These are phyloP conservation scores for Drosophila austrosaltans DNA, from an alignment of 2,888 invertebrate genomes.

Conservation along the genomic window DNA sequence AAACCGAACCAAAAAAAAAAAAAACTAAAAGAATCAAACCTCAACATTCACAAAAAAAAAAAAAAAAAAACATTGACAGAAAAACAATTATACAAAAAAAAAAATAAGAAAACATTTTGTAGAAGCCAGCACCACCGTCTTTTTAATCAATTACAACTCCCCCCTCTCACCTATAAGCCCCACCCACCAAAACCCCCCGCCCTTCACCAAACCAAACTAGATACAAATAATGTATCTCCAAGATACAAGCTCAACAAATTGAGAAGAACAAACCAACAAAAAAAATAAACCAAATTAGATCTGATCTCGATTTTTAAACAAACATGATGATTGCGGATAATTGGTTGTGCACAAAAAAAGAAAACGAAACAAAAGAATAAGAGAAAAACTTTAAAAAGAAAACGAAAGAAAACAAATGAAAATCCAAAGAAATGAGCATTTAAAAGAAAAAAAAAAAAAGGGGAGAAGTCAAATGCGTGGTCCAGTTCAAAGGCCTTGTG, in stretches of 20 bases:
- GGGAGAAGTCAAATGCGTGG: constrained; percentile 52
- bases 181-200: neutral
- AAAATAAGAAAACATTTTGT: neutral
- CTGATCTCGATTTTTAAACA: constrained; percentile 82
- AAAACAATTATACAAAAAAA: neutral
- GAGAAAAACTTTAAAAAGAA: neutral
- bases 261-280: constrained; percentile 17
- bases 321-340: constrained; percentile 84
- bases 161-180: neutral
- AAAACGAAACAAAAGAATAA: constrained; percentile 16
- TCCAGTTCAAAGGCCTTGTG: constrained; percentile 47
- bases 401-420: constrained; percentile 3
- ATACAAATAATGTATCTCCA: constrained; percentile 9
- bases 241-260: constrained; percentile 59
- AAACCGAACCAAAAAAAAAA: neutral
- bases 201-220: constrained; percentile 4
- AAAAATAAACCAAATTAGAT: constrained; percentile 29
- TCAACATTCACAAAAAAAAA: neutral
- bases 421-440: constrained; percentile 6
- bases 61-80: constrained; percentile 2
- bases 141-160: neutral
- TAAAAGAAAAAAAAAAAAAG: neutral
- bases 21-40: neutral
- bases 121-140: constrained; percentile 11
- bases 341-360: constrained; percentile 82